Evolutionary conservation across 1,140 invertebrate species (phyloP), one percentile per base, ranked within the genome.

Genomic region (Ceratina japonica): DNA sequence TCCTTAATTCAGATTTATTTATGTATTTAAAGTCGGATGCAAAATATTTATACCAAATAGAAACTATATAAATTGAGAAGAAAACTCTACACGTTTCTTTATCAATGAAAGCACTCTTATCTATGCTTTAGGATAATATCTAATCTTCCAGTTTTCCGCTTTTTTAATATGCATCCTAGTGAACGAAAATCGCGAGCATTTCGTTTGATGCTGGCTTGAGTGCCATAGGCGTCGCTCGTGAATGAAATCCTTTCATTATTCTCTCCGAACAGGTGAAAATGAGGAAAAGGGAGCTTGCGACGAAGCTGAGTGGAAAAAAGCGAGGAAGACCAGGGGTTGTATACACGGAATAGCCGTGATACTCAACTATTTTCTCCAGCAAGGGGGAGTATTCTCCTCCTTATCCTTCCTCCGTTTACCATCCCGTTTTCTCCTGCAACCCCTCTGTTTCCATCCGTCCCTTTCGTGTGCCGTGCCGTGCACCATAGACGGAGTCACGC

Each of bases 401-500:
- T 27, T 1, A 1, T 37, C 0, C 7, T 12, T 20, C 5, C 69
- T 7, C 3, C 3, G 3, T 37, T 5, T 12, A 18, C 31, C n/a
- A 10, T 62, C 31, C 8, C 18, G 3, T 52, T 27, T n/a, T 1
- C n/a, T 18, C 1, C 22, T 54, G 22, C 56, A 16, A 71, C 24
- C n/a, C 63, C 37, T 15, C 31, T n/a, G 16, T 1, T 3, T 13
- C 18, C 12, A 5, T 64, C 52, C 62, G n/a, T 13, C 1, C 49
- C 24, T 63, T 31, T 44, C 59, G 27, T 4, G 4, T 54, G 18
- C 12, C 59, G 56, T 61, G 75, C 18, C 12, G 16, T 59, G 61
- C 44, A n/a, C 31, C 69, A 44, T 72, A 61, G 31, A 15, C 27
- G 79, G 56, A 80, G 71, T 79, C 63, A 76, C 31, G 69, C 82